Conservation (phyloP, 1,140 invertebrate genomes). For the Ectropis grisescens region DNA sequence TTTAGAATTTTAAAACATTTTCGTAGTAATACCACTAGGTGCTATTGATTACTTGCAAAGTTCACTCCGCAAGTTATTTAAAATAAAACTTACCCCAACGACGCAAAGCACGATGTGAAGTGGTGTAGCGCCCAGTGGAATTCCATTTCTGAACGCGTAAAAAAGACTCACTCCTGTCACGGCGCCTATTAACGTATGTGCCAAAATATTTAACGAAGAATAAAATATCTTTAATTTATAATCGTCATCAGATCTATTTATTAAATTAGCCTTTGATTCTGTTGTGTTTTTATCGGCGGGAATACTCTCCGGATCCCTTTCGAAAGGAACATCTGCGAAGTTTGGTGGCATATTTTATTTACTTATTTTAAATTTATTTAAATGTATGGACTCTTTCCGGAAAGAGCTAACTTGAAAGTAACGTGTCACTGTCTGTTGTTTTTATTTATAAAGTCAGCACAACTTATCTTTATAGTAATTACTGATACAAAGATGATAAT, state of each 20-base stretch:
- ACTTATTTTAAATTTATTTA: too few relatives aligned
- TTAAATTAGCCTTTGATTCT: not conserved
- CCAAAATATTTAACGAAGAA: conserved; percentile 21
- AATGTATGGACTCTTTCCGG: too few relatives aligned
- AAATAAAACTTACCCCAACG: conserved; percentile 26
- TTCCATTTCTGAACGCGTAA: conserved; percentile 25
- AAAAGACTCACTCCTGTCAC: conserved; percentile 20
- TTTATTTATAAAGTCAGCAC: too few relatives aligned
- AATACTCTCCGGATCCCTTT: conserved; percentile 8
- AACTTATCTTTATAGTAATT: too few relatives aligned
- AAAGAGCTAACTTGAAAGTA: too few relatives aligned
- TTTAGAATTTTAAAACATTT: not conserved
- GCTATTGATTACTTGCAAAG: not conserved
- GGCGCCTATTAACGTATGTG: conserved; percentile 29
- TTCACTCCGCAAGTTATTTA: not conserved
- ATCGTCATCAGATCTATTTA: conserved; percentile 2
- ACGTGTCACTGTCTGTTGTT: too few relatives aligned
- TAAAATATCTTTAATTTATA: conserved; percentile 21
- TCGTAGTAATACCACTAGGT: not conserved
- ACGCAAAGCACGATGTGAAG: conserved; percentile 35
- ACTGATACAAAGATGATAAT: too few relatives aligned
- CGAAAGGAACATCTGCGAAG: conserved; percentile 8
- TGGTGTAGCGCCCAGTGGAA: conserved; percentile 17
- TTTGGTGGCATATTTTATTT: conserved; percentile 20
- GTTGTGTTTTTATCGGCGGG: conserved; percentile 1